Conservation (phyloP, 2,888 invertebrate genomes). For the Cantharis rustica region DNA sequence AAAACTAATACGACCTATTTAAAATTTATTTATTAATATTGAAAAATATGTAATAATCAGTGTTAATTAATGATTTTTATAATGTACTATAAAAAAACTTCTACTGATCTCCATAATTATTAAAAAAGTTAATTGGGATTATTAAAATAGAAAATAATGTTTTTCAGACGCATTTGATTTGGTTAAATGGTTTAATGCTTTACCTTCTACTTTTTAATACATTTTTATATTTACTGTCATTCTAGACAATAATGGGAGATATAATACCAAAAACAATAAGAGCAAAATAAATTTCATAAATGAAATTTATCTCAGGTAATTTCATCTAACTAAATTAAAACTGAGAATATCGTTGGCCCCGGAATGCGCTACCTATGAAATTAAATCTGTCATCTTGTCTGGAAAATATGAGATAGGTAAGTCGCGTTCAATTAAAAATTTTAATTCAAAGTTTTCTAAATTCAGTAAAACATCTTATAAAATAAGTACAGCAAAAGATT, state of each 20-base stretch:
- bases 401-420: background rate
- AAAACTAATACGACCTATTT: no score
- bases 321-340: background rate
- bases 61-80: no score
- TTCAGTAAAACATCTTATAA: background rate
- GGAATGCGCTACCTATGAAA: background rate
- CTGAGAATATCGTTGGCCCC: background rate
- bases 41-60: no score
- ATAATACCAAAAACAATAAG: background rate
- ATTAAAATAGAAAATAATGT: no score
- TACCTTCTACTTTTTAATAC: background rate
- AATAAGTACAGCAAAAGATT: background rate
- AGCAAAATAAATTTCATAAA: background rate
- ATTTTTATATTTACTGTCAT: background rate
- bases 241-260: background rate
- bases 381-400: background rate
- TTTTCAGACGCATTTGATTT: background rate
- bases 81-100: no score
- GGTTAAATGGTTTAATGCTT: background rate
- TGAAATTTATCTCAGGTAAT: background rate
- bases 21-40: no score
- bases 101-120: no score
- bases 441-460: background rate
- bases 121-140: no score
- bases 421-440: background rate